phyloP scores from a whole-genome alignment of 2,797 vertebrate species.

The Notoglanidium macrostoma region DNA sequence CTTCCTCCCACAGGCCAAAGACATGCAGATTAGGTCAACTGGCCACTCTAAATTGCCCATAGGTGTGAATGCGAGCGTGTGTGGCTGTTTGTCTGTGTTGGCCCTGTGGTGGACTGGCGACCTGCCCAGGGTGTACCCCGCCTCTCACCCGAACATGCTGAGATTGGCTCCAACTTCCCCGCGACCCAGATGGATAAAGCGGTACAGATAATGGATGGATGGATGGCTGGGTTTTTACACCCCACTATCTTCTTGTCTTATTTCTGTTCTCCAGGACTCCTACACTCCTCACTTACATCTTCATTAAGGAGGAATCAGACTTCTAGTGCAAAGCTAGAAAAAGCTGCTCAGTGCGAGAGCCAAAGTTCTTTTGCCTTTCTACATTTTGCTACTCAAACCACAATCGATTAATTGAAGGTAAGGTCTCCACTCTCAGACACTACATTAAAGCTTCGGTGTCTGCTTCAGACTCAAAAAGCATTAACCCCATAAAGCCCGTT shows the following conservation, averaged over 20 bases:
- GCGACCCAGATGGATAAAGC: no score
- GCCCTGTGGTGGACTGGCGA: no score
- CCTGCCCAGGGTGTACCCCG: no score
- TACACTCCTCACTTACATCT: neutral
- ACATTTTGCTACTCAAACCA: constrained; percentile 12
- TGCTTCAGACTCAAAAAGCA: constrained; percentile 24
- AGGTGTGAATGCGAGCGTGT: no score
- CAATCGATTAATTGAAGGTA: constrained; percentile 21
- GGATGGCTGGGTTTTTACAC: neutral
- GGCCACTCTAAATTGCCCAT: no score
- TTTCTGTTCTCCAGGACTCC: neutral
- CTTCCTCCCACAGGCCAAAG: no score
- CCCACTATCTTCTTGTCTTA: neutral
- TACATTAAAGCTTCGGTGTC: constrained; percentile 29
- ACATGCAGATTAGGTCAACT: no score
- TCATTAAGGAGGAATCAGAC: constrained; percentile 5
- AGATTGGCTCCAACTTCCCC: no score
- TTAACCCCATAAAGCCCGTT: constrained; percentile 32
- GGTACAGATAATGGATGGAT: no score
- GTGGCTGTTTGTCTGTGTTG: no score
- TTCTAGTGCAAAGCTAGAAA: neutral
- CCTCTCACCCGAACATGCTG: no score
- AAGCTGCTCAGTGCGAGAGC: neutral
- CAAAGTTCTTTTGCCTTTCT: constrained; percentile 16
- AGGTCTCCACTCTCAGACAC: constrained; percentile 34